Percentiles rank a stretch among this genome's conserved stretches.
These are phyloP conservation scores for Gambusia affinis DNA, from an alignment of 2,113 vertebrate genomes.

Conservation along the genomic window DNA sequence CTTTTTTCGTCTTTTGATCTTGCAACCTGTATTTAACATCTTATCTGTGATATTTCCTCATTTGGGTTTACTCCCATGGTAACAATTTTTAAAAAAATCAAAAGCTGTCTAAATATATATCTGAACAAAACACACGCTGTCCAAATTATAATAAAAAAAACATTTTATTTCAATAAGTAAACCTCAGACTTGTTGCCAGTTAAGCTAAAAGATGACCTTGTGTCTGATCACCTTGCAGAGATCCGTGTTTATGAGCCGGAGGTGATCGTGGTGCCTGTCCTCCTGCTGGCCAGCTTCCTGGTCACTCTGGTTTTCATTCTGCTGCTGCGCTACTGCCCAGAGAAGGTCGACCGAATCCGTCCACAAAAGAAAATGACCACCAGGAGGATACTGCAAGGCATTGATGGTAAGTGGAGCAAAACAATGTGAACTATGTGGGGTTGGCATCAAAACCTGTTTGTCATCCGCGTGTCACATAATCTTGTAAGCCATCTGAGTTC, in stretches of 20 bases:
- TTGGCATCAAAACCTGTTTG: neutral
- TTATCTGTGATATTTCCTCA: no score
- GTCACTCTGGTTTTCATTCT: slow-evolving; percentile 75
- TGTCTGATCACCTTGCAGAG: slow-evolving; percentile 52
- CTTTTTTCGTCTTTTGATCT: no score
- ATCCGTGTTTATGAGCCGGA: slow-evolving; percentile 79
- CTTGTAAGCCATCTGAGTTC: no score
- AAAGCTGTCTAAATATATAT: no score
- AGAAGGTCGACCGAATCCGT: slow-evolving; percentile 69
- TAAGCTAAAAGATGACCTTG: neutral
- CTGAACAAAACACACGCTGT: no score
- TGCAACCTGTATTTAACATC: no score
- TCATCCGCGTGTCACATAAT: neutral
- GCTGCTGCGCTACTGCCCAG: slow-evolving; percentile 78
- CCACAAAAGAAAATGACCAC: neutral
- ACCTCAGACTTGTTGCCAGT: no score
- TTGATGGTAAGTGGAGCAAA: slow-evolving; percentile 70
- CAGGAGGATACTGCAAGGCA: slow-evolving; percentile 73
- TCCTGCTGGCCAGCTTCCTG: slow-evolving; percentile 76
- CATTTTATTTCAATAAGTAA: no score
- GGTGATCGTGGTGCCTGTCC: slow-evolving; percentile 78
- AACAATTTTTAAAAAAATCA: no score
- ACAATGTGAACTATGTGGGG: neutral
- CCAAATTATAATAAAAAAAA: no score
- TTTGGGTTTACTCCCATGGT: no score